Evolutionary conservation across 2,113 vertebrate species (phyloP).

Genomic region (Sterrhoptilus dennistouni): DNA sequence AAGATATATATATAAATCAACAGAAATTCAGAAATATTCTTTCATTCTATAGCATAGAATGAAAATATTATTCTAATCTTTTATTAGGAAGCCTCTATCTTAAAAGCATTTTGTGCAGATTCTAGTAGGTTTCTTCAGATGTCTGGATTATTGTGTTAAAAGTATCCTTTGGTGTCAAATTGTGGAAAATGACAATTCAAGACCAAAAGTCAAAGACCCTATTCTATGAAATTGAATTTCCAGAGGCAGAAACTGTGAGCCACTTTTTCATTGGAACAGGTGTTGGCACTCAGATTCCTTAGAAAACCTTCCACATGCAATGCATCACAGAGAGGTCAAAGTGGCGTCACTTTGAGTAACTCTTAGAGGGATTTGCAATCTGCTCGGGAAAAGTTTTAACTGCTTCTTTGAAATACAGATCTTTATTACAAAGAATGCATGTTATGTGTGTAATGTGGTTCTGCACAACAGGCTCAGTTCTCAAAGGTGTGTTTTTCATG

Average conservation of each 20-base stretch:
- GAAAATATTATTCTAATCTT: neutral
- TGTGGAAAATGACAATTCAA: slow-evolving; percentile 5
- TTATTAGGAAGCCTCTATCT: neutral
- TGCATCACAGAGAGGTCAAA: slow-evolving; percentile 5
- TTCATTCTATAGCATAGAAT: neutral
- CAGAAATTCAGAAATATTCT: neutral
- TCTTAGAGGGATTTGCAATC: slow-evolving; percentile 17
- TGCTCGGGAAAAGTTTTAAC: slow-evolving; percentile 29
- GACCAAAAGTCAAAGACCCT: neutral
- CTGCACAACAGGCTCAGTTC: neutral
- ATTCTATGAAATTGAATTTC: neutral
- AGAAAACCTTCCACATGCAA: neutral
- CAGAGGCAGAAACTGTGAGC: neutral
- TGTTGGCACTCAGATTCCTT: neutral
- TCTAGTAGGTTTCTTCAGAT: neutral
- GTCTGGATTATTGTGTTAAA: neutral
- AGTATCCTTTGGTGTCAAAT: neutral
- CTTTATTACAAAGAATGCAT: neutral
- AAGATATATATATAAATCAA: neutral
- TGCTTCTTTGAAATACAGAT: slow-evolving; percentile 23
- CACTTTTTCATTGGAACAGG: slow-evolving; percentile 8
- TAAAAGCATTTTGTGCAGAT: neutral
- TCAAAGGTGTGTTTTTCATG: slow-evolving; percentile 22
- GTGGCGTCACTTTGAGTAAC: neutral
- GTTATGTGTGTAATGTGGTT: neutral